Base-by-base conservation (phyloP, 1,140 invertebrate genomes). In the Nasonia giraulti region DNA sequence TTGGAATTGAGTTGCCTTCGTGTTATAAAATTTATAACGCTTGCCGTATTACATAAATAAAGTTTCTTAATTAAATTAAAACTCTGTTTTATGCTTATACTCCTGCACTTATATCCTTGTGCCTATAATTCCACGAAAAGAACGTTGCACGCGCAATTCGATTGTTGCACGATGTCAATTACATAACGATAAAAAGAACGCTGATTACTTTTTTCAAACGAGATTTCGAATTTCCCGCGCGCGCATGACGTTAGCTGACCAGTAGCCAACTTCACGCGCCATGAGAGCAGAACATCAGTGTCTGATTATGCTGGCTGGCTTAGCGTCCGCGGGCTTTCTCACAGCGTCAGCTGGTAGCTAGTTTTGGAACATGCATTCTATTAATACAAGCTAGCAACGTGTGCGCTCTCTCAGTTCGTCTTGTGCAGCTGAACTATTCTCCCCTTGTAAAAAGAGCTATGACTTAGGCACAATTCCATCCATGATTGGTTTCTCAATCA, bases 361-460 rank as follows among this genome's bases (percentile, higher is more conserved):
- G 68, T 87, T 89, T 89, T 86, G 89, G 87, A 87, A 80, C 73
- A 87, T 88, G 88, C 83, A 86, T 87, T 87, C 87, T 89, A 89
- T 89, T 89, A 89, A 88, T 89, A 89, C 7, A 87, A 87, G 77
- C 71, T 40, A 89, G 87, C 88, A 76, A 86, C 78, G 37, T 82
- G 81, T 81, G n/a, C 47, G 7, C 50, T 76, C 11, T 76, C 11
- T 68, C 44, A 47, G 78, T 85, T 76, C 62, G 11, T 44, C 40
- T 50, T 80, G 20, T 37, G 78, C 37, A 66, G 5, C 11, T 69
- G 3, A 66, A 50, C 47, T 62, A 31, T 12, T 11, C 80, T n/a
- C 33, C 27, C 31, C 31, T 20, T 3, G 47, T 80, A 40, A n/a
- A 84, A 66, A 84, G n/a, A 84, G n/a, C 31, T 75, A 80, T 85